Base-by-base conservation (phyloP, 2,888 invertebrate genomes). In the Thymelicus lineola region DNA sequence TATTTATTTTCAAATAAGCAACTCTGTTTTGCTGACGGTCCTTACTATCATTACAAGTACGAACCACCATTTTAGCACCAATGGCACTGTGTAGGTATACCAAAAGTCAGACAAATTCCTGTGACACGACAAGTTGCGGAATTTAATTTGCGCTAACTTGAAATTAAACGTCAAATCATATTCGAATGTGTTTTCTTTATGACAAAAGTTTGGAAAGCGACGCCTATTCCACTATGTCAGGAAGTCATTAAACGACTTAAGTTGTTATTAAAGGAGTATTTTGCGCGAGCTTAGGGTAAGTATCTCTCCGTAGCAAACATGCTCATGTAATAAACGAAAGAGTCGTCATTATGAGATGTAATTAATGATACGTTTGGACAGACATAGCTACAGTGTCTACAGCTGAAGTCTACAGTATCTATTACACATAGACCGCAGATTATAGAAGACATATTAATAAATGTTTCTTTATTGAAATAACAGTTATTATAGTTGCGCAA, bases 111-210 rank as follows among this genome's bases (percentile, higher is more conserved):
- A 7, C 9, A 50, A 17, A 17, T 20, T 20, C 12, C 42, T 12
- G 1, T 38, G 38, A 59, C 38, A 42, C 59, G 20, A 20, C 53
- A 60, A 48, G 35, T 28, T 35, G 35, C 53, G 62, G 35, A 48
- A 46, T 62, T 48, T 48, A 28, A 48, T 48, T 61, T 48, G 35
- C 63, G 42, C 35, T 46, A 57, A 57, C 57, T 45, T 14, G 6
- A 55, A 55, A 65, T n/a, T 57, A 65, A 28, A 65, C 57, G 38
- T 58, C 57, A 65, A 46, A 65, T 65, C 42, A 64, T 60, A 35
- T 57, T 63, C 53, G 20, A 14, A 57, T 45, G 17, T 45, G 57
- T 65, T 64, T 64, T 58, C 65, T 57, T 60, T 65, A 57, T 65
- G 53, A 65, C 17, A 46, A 65, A 64, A 64, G 42, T 55, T 64